Evolutionary conservation across 2,113 vertebrate genomes (phyloP), one percentile per base, ranked within the genome.

Genomic region (Myiagra hebetior): DNA sequence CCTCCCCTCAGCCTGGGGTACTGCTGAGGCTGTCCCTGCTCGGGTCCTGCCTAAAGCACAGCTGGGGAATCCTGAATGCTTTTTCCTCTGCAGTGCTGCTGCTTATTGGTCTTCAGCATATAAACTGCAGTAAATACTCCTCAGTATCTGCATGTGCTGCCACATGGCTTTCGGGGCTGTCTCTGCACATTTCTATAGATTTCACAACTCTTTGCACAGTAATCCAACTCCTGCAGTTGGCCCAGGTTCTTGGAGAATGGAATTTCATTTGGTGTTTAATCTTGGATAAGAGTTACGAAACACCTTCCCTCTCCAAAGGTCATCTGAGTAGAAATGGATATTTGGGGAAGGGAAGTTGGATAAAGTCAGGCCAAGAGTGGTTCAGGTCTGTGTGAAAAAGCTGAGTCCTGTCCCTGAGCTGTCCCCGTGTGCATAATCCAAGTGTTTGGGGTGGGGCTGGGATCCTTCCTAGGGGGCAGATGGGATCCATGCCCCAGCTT

Each of bases 11-110:
- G 13, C 62, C 13, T 2, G 10, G 65, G 72, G 15, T 18, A 1
- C 14, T 22, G 17, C 70, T 11, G 65, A 9, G n/a, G 4, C 55
- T 23, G 50, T 2, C 15, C 57, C 78, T 33, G n/a, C 11, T 0
- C 4, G 8, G 31, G 21, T 24, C 65, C 42, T 37, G 39, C 55
- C 47, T 7, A 2, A 2, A 47, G 37, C 39, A 33, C 30, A 2
- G 0, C 0, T 9, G 9, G 70, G 62, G 6, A 62, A 44, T 15
- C n/a, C 37, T 15, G 27, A 37, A 6, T 19, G 20, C 2, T 2
- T 6, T 50, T 26, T 44, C 7, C 53, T 75, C 70, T 62, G 68
- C 50, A 24, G 10, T 41, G 74, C 70, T 93, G 69, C 17, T 92
- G 63, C 18, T 9, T 8, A 28, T 20, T 37, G 13, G 23, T 21